phyloP scores from a whole-genome alignment of 2,113 vertebrate genomes.

The Erythrocercus mccallii region DNA sequence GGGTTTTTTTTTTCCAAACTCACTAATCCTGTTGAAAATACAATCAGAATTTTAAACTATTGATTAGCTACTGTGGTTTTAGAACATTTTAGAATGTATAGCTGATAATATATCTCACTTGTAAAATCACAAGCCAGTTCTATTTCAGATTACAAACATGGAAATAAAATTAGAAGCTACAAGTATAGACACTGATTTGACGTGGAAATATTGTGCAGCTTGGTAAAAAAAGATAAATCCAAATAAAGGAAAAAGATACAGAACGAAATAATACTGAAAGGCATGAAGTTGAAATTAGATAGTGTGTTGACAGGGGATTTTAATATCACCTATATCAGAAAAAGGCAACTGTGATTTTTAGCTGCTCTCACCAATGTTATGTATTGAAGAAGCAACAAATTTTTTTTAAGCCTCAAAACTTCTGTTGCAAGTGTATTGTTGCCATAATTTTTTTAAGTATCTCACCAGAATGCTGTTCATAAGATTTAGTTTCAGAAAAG shows the following conservation, averaged over 20 bases:
- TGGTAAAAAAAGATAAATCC: not conserved
- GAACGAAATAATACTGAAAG: not conserved
- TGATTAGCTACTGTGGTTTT: not conserved
- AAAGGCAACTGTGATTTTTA: not conserved
- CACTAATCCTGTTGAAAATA: not conserved
- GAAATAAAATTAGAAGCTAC: not conserved
- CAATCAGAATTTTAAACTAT: not conserved
- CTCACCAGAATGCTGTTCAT: not conserved
- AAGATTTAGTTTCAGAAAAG: not conserved
- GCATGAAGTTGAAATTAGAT: not conserved
- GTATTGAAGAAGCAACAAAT: not conserved
- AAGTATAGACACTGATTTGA: not conserved
- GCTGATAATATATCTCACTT: not conserved
- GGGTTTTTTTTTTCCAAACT: not conserved
- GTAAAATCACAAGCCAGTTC: not conserved
- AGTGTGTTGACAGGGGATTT: not conserved
- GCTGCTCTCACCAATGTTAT: not conserved
- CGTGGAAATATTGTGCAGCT: not conserved
- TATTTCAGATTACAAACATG: not conserved
- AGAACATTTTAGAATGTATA: not conserved
- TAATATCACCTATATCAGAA: not conserved
- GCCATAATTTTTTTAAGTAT: not conserved
- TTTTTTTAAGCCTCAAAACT: not conserved
- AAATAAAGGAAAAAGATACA: not conserved
- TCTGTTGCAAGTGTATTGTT: not conserved